phyloP scores from a whole-genome alignment of 2,113 vertebrate species.

The Melanotaenia duboulayi region DNA sequence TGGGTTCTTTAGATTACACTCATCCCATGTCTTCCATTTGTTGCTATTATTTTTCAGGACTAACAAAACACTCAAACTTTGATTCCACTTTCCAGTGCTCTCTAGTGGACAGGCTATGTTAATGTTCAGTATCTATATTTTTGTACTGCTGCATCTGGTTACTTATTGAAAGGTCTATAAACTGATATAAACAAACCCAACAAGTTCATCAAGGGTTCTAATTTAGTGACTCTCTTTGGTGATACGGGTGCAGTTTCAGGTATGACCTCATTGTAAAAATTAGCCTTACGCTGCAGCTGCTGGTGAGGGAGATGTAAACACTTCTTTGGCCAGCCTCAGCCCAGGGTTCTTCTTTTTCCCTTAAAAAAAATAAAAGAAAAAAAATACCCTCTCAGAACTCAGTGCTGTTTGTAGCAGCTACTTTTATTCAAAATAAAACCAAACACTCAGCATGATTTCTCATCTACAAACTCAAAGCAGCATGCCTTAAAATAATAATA shows the following conservation, averaged over 20 bases:
- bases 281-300: constrained; percentile 90
- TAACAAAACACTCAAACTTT: too few relatives aligned
- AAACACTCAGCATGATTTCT: background rate
- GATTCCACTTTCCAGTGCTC: too few relatives aligned
- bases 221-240: background rate
- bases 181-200: background rate
- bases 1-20: too few relatives aligned
- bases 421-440: background rate
- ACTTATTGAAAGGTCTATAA: background rate
- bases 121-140: too few relatives aligned
- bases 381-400: background rate
- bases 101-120: too few relatives aligned
- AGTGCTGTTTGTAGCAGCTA: background rate
- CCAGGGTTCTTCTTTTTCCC: constrained; percentile 90
- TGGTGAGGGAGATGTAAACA: constrained; percentile 88
- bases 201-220: too few relatives aligned
- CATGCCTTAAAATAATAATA: background rate
- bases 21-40: too few relatives aligned
- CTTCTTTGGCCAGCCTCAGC: constrained; percentile 93
- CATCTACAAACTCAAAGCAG: background rate
- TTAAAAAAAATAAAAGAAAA: constrained; percentile 28
- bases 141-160: background rate
- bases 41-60: too few relatives aligned
- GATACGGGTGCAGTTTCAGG: background rate
- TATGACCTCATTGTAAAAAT: background rate